phyloP scores from a whole-genome alignment of 2,888 invertebrate species.

The Oligia latruncula region DNA sequence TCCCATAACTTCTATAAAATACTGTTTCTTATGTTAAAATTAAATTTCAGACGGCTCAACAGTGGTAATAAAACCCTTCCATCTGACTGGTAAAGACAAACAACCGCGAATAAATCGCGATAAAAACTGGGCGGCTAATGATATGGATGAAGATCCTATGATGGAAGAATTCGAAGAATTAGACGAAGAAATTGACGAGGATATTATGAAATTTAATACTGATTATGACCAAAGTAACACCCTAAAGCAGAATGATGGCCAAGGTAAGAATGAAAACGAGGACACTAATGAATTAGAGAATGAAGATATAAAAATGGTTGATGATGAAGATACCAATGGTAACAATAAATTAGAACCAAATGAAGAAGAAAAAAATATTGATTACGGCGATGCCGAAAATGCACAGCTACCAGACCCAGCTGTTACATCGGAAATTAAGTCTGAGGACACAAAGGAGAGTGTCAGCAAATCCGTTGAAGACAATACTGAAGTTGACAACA shows the following conservation, averaged over 20 bases:
- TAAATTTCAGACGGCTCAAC: constrained; percentile 36
- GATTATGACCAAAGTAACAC: not conserved
- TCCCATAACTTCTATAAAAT: not conserved
- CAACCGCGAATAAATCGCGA: not conserved
- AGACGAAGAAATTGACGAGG: constrained; percentile 18
- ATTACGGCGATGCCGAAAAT: not conserved
- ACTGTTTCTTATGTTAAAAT: not conserved
- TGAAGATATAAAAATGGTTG: constrained; percentile 1
- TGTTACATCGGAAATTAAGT: not conserved
- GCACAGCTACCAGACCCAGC: not conserved
- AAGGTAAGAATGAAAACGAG: not conserved
- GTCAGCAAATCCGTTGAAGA: not conserved
- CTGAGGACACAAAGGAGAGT: not conserved
- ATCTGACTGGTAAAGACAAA: constrained; percentile 44
- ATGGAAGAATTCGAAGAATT: not conserved
- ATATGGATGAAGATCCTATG: not conserved
- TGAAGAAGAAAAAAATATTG: constrained; percentile 23
- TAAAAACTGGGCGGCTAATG: not conserved
- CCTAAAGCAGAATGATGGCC: not conserved
- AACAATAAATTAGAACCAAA: constrained; percentile 25
- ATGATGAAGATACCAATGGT: constrained; percentile 25
- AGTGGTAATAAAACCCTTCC: constrained; percentile 54
- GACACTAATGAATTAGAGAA: not conserved
- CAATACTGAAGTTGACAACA: not conserved
- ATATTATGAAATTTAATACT: not conserved